These are phyloP conservation scores for Serrognathus titanus DNA, from an alignment of 2,888 invertebrate genomes.

Conservation along the genomic window DNA sequence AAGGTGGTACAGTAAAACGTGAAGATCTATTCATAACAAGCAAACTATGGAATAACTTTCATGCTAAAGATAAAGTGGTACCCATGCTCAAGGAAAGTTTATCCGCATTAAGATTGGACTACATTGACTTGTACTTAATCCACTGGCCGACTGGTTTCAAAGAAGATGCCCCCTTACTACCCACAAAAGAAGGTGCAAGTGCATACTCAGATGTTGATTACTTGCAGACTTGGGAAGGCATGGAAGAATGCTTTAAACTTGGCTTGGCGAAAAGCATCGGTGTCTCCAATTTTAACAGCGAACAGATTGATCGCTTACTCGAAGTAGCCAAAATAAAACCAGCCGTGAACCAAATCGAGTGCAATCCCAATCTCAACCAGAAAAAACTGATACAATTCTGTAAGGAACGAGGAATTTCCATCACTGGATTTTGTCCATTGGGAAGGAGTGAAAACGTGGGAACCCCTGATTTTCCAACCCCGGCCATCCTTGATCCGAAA, in stretches of 20 bases:
- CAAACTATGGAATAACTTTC: constrained; percentile 64
- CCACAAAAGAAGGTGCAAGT: constrained; percentile 47
- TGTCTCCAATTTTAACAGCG: constrained; percentile 72
- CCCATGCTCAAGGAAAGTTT: constrained; percentile 42
- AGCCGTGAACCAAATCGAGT: constrained; percentile 61
- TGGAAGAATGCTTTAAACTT: constrained; percentile 65
- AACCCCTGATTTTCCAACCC: constrained; percentile 49
- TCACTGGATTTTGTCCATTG: constrained; percentile 74
- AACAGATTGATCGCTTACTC: constrained; percentile 64
- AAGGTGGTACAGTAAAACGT: constrained; percentile 52
- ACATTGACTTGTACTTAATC: constrained; percentile 43
- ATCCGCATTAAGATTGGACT: constrained; percentile 35
- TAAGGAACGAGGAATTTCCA: constrained; percentile 57
- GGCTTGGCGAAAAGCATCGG: constrained; percentile 70
- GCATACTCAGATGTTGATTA: constrained; percentile 61
- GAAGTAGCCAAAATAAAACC: constrained; percentile 57
- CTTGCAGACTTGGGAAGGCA: constrained; percentile 70
- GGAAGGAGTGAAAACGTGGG: constrained; percentile 57
- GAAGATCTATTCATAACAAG: constrained; percentile 57
- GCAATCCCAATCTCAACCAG: constrained; percentile 68
- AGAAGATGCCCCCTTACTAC: constrained; percentile 50
- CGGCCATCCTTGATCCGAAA: constrained; percentile 54
- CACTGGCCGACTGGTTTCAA: constrained; percentile 46
- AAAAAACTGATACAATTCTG: constrained; percentile 67
- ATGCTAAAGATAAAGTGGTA: constrained; percentile 56